Percentiles rank a stretch among this genome's conserved stretches.
These are phyloP conservation scores for Argya squamiceps DNA, from an alignment of 2,797 vertebrate genomes.

Conservation along the genomic window DNA sequence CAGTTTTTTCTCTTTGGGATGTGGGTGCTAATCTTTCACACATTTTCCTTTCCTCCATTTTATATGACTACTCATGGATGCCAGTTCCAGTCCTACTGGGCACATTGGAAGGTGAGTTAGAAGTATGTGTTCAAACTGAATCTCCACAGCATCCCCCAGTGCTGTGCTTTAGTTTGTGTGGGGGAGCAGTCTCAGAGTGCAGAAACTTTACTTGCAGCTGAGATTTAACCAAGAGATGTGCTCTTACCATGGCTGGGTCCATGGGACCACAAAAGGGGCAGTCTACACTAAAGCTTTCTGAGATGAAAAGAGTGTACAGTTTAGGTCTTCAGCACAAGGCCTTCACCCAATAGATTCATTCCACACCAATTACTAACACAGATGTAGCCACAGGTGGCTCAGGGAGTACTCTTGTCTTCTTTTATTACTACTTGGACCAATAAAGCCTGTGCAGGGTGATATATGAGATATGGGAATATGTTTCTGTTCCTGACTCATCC, in stretches of 20 bases:
- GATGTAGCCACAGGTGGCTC: not conserved
- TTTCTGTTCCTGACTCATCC: not conserved
- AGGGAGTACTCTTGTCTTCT: not conserved
- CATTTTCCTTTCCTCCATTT: not conserved
- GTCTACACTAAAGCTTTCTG: not conserved
- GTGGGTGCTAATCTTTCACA: not conserved
- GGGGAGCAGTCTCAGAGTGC: not conserved
- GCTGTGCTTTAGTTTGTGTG: not conserved
- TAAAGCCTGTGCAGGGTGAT: not conserved
- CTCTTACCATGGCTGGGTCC: not conserved
- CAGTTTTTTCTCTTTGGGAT: not conserved
- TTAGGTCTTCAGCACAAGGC: not conserved
- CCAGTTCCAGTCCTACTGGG: not conserved
- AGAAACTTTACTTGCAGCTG: not conserved
- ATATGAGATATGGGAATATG: not conserved
- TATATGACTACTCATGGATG: not conserved
- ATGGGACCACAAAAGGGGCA: not conserved
- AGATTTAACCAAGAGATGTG: not conserved
- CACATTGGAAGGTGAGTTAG: not conserved
- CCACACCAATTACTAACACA: not conserved
- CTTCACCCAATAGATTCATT: not conserved
- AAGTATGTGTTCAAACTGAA: fast-evolving
- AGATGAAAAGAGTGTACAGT: not conserved
- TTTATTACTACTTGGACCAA: not conserved
- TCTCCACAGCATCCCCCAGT: not conserved